A percentile compares a stretch with the other conserved stretches of the same genome.
These are phyloP conservation scores for Drosophila neotestacea DNA, from an alignment of 2,888 invertebrate species.

Conservation along the genomic window DNA sequence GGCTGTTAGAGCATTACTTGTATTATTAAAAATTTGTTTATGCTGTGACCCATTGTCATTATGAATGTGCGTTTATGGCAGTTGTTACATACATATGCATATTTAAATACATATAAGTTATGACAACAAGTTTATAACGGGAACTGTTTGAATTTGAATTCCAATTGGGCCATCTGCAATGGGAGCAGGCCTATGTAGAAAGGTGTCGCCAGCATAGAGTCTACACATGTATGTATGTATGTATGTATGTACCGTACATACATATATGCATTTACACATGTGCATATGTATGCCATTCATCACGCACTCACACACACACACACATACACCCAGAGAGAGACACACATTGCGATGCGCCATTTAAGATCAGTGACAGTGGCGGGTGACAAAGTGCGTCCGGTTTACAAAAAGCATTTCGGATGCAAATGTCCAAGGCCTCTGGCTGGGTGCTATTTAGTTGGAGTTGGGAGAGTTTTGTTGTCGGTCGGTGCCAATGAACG, in stretches of 20 bases:
- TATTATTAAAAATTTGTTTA: conserved; percentile 3
- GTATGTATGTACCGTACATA: neutral
- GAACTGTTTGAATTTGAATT: conserved; percentile 15
- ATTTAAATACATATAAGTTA: neutral
- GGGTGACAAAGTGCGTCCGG: conserved; percentile 80
- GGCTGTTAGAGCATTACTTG: conserved; percentile 38
- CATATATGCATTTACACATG: neutral
- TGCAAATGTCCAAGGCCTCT: conserved; percentile 71
- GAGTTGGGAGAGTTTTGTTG: conserved; percentile 14
- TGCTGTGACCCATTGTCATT: conserved; percentile 54
- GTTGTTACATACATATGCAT: conserved; percentile 1
- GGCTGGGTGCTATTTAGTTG: conserved; percentile 31
- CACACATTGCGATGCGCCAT: conserved; percentile 51
- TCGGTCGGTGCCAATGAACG: conserved; percentile 59
- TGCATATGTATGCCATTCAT: conserved; percentile 47
- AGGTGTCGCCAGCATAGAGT: conserved; percentile 44
- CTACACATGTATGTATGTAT: neutral
- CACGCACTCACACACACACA: conserved; percentile 41
- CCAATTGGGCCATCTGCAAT: conserved; percentile 40
- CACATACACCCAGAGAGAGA: too few species aligned
- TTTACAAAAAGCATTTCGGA: conserved; percentile 65
- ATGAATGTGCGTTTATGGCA: conserved; percentile 57
- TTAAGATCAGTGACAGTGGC: conserved; percentile 70
- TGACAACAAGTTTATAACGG: conserved; percentile 32
- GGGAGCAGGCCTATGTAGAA: conserved; percentile 40